Evolutionary conservation across 2,888 invertebrate species (phyloP), one percentile per base, ranked within the genome.

Genomic region (Campoletis raptor): DNA sequence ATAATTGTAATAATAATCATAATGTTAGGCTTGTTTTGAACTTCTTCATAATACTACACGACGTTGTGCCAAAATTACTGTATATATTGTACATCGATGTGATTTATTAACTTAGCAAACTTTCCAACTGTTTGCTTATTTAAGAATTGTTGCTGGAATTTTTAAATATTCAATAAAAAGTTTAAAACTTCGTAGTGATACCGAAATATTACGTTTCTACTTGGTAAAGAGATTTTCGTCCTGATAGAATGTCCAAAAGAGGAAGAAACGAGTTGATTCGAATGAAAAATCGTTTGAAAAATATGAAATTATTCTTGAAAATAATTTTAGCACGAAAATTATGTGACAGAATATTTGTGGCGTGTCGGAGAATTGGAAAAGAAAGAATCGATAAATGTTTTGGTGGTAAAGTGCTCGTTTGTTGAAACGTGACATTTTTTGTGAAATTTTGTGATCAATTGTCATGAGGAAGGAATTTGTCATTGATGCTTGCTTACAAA

Each of bases 81-180:
- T 76, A 78, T 42, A 64, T 70, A 15, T 70, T 45, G 54, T 52
- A 48, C 30, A 40, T n/a, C 40, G 15, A 79, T 70, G 37, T 70
- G 70, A 82, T 85, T 45, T 9, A 30, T 61, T 76, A 45, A 72
- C 76, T 42, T 70, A 82, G 76, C 83, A 83, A 79, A 61, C 76
- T 83, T 76, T 79, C 36, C 15, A 79, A 70, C 70, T 83, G 76
- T 37, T 52, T 48, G 4, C 48, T 72, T 52, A 72, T n/a, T 36
- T 30, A 18, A 48, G 48, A 18, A 15, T 12, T 42, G 66, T 10
- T 12, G 15, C 9, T 18, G 18, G 18, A 7, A 37, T 40, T 67
- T 8, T 1, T 9, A n/a, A 67, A 67, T 67, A n/a, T n/a, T 67
- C 67, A 18, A 67, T 40, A 21, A 21, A 10, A 67, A 66, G n/a